Base-by-base conservation (phyloP, 2,113 vertebrate species). In the Grallaria varia region DNA sequence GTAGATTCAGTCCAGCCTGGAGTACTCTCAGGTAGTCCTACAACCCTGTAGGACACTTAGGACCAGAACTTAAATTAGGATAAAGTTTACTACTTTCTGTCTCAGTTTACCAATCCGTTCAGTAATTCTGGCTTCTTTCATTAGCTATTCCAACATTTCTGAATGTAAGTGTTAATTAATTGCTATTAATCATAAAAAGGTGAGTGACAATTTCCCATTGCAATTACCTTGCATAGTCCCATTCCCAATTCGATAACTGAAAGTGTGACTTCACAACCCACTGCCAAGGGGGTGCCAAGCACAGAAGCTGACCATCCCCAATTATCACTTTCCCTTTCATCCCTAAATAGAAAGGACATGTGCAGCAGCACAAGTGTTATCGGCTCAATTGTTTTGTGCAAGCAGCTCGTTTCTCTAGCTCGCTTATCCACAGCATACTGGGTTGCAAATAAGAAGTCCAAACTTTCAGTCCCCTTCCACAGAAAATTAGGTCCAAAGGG, bases 261-360 rank as follows among this genome's bases (percentile, higher is more conserved):
- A 93, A 60, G 9, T 11, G 9, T 39, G 69, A 69, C 80, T 93
- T 72, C 76, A 89, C 68, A 79, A 56, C 71, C n/a, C 4, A 12
- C 76, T 40, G 37, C 90, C 92, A 96, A 94, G 67, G 80, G 84
- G 73, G 35, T 79, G 42, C 69, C 66, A 67, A 85, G 55, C 89
- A 67, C 78, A 84, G 71, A 78, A 78, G 44, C n/a, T 77, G 84
- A 93, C 94, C 15, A 45, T 24, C 19, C 81, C 80, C 66, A 72
- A 28, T 91, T 96, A 94, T 62, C 90, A 89, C 68, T 96, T 95
- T 58, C 50, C 23, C 77, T 85, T 95, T 88, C 89, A 92, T 60
- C 92, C 83, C 95, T 84, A 96, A 96, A 96, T 86, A 87, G 93
- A 96, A 89, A 74, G n/a, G 62, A 84, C 50, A 78, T 33, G 24